These are phyloP conservation scores for Cydia splendana DNA, from an alignment of 1,140 invertebrate species.

Conservation along the genomic window DNA sequence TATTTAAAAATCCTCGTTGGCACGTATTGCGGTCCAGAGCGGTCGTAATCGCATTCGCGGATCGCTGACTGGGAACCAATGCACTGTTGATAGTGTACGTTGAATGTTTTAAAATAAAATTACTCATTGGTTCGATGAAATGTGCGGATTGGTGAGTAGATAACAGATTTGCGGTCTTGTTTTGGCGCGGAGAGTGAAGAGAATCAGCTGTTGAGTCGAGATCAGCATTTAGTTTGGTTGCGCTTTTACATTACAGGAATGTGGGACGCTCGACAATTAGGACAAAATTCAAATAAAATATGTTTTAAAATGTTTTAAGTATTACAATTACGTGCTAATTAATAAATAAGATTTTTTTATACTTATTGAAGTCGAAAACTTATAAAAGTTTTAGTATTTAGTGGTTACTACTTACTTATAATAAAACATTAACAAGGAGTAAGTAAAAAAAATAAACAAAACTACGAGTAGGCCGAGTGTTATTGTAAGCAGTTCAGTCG, in stretches of 20 bases:
- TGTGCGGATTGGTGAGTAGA: slow-evolving; percentile 22
- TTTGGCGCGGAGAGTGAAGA: background rate
- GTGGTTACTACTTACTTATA: too few relatives aligned
- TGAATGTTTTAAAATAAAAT: slow-evolving; percentile 35
- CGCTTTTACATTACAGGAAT: slow-evolving; percentile 10
- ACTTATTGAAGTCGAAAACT: too few relatives aligned
- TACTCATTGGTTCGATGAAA: slow-evolving; percentile 30
- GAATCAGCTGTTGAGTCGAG: slow-evolving; percentile 26
- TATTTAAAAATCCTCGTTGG: slow-evolving; percentile 75
- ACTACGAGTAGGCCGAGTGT: background rate
- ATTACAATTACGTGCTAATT: too few relatives aligned
- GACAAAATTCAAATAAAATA: background rate
- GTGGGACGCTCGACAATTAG: background rate
- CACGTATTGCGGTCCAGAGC: slow-evolving; percentile 59
- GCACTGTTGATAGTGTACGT: slow-evolving; percentile 41
- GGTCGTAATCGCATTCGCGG: slow-evolving; percentile 60
- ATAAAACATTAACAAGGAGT: too few relatives aligned
- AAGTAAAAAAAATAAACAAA: background rate
- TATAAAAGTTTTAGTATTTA: too few relatives aligned
- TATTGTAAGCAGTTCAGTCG: background rate
- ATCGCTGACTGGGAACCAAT: slow-evolving; percentile 49
- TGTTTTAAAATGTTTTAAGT: background rate
- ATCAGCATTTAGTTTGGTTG: background rate
- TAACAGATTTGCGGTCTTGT: slow-evolving; percentile 26
- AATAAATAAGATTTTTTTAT: background rate